These are phyloP conservation scores for Thamnophis elegans DNA, from an alignment of 2,797 vertebrate genomes.

Conservation along the genomic window DNA sequence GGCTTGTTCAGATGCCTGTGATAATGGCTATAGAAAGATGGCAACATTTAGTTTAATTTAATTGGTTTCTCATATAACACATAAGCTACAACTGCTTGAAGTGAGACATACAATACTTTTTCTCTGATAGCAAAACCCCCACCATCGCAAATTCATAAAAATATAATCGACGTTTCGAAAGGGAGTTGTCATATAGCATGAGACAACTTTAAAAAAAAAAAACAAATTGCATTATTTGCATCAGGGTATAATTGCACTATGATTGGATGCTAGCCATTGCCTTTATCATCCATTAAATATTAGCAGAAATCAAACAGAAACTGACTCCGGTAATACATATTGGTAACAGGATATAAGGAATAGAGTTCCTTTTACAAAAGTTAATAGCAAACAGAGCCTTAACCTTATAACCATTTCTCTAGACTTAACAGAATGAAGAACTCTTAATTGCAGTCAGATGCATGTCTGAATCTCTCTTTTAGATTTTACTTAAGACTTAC, in stretches of 20 bases:
- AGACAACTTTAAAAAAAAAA: background rate
- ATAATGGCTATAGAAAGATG: background rate
- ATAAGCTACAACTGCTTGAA: background rate
- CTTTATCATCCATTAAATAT: background rate
- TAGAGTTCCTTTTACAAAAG: slow-evolving; percentile 14
- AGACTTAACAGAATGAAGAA: background rate
- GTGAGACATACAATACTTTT: background rate
- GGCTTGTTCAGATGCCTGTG: background rate
- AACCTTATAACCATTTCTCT: background rate
- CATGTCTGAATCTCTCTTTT: background rate
- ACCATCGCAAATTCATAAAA: background rate
- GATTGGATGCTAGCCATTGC: background rate
- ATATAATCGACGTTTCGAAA: background rate
- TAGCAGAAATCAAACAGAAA: slow-evolving; percentile 28
- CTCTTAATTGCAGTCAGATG: background rate
- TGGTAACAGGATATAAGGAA: slow-evolving; percentile 29
- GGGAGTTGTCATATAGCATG: background rate
- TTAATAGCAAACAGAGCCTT: slow-evolving; percentile 14
- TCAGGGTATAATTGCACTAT: background rate
- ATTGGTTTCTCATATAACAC: background rate
- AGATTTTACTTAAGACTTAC: slow-evolving; percentile 70
- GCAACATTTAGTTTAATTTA: background rate
- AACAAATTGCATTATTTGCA: background rate
- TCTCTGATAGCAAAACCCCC: background rate
- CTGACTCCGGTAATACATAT: background rate